Base-by-base conservation (phyloP, 2,797 vertebrate species). In the Periparus ater region DNA sequence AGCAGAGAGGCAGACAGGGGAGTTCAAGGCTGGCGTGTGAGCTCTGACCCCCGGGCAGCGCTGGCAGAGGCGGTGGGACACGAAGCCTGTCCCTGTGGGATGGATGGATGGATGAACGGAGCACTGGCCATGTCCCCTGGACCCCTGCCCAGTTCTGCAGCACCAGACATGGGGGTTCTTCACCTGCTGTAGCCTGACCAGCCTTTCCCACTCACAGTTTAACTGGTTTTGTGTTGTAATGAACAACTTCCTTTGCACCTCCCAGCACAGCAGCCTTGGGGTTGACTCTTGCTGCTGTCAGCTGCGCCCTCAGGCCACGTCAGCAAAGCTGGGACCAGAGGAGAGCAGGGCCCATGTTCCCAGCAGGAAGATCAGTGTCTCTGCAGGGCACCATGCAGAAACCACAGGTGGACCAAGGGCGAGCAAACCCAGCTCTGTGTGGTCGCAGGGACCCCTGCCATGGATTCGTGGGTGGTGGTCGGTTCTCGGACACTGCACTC, bases 21-120 rank as follows among this genome's bases (percentile, higher is more conserved):
- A 97, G 97, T 97, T 98, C 97, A 98, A 97, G 97, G 97, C 96
- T 65, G 34, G 96, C 40, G 85, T 94, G 96, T 95, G 96, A 93
- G 96, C 96, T 61, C 44, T 0, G 7, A 60, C 74, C 93, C 54
- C 0, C 0, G 85, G 83, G 55, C 91, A 65, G 61, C 5, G 86
- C 40, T 0, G 3, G 53, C 72, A 66, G 80, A 11, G 54, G 40
- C 26, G 25, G 51, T 3, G 32, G 93, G 72, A 94, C 94, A 97
- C 96, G 87, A 86, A 91, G 81, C 87, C 84, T 2, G 4, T 75
- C 77, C 84, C 54, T 4, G 11, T 2, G 89, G 93, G 85, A 89
- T 36, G 92, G 93, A 73, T 19, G 20, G 83, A 89, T 36, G 92
- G 93, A 89, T 36, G 92, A 93, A 73, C 17, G 19, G 88, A 85